Conservation (phyloP, 2,797 vertebrate species). For the Leucoraja ocellata region DNA sequence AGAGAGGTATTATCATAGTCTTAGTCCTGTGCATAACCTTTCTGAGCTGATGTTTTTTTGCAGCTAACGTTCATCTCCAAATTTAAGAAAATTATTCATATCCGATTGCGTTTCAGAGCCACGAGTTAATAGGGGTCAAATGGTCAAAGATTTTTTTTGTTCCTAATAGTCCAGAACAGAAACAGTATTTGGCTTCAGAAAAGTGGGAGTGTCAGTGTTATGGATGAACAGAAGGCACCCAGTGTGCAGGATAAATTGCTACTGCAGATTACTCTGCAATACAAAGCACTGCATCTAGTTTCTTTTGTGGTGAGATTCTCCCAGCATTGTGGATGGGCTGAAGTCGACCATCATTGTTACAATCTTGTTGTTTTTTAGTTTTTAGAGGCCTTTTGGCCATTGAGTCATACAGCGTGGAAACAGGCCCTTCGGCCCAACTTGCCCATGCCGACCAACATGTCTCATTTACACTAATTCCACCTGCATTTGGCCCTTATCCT, state of each 20-base stretch:
- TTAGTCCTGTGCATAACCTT: not conserved
- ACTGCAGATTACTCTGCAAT: not conserved
- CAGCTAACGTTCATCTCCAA: not conserved
- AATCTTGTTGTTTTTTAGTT: not conserved
- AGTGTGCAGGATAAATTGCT: not conserved
- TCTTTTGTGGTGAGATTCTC: not conserved
- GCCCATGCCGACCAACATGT: no score
- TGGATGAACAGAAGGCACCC: not conserved
- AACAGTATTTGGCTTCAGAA: not conserved
- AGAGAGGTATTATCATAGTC: conserved; percentile 10
- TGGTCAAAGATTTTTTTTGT: not conserved
- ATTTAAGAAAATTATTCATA: not conserved
- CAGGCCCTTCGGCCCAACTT: no score
- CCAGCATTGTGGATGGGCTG: not conserved
- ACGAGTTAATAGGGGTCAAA: not conserved
- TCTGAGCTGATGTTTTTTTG: conserved; percentile 27
- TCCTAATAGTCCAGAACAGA: not conserved
- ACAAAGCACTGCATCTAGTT: not conserved
- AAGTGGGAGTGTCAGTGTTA: not conserved
- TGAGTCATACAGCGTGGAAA: no score
- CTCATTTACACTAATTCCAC: no score
- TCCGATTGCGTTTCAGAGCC: not conserved
- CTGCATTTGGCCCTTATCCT: no score
- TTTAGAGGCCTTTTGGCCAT: no score
- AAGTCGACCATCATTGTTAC: not conserved